Conservation (phyloP, 2,888 invertebrate genomes). For the Caenorhabditis auriculariae region DNA sequence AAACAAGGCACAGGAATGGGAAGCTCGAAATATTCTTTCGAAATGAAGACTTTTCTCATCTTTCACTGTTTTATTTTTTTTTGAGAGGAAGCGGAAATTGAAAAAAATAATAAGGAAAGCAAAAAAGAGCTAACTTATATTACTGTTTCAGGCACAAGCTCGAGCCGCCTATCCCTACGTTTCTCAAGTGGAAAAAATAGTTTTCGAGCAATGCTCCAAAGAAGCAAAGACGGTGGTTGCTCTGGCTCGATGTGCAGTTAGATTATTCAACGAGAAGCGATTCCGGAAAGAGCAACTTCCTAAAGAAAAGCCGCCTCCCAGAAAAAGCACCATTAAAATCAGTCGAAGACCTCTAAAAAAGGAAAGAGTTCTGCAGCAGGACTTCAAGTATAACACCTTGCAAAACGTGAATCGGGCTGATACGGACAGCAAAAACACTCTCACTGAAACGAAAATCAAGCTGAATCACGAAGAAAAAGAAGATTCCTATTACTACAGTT, state of each 20-base stretch:
- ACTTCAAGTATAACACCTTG: no score
- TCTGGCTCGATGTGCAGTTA: constrained; percentile 47
- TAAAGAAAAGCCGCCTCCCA: constrained; percentile 6
- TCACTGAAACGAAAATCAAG: not conserved
- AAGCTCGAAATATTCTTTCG: not conserved
- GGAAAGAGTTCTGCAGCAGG: not conserved
- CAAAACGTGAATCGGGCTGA: not conserved
- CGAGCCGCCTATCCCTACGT: constrained; percentile 20
- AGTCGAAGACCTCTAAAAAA: not conserved
- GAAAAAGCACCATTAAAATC: not conserved
- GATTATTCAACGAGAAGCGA: constrained; percentile 27
- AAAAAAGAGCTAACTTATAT: no score
- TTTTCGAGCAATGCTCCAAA: constrained; percentile 47
- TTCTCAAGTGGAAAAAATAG: constrained; percentile 40
- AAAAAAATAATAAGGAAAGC: not conserved
- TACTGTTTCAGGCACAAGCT: constrained; percentile 39
- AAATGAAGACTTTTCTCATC: constrained; percentile 5
- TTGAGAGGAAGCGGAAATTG: constrained; percentile 5
- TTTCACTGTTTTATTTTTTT: not conserved
- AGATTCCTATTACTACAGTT: constrained; percentile 31
- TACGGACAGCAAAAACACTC: not conserved
- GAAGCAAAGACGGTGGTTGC: constrained; percentile 43
- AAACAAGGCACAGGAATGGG: no score
- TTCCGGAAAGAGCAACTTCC: constrained; percentile 5
- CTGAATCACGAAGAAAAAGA: not conserved